Conservation (phyloP, 2,888 invertebrate genomes). For the Atethmia centrago region DNA sequence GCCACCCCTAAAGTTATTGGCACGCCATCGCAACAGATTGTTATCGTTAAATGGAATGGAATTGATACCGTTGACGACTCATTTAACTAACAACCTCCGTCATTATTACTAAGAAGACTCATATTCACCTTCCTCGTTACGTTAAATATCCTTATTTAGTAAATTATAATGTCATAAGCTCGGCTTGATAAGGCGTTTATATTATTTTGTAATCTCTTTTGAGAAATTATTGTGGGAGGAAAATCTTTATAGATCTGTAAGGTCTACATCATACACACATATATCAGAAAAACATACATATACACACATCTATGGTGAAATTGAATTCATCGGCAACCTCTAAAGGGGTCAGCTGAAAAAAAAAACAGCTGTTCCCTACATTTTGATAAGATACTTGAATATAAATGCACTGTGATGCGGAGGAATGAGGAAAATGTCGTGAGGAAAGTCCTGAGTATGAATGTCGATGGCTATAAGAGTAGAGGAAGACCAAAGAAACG, state of each 20-base stretch:
- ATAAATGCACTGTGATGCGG: no score
- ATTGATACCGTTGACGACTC: slow-evolving; percentile 56
- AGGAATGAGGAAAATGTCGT: no score
- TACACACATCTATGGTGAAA: no score
- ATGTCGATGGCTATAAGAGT: no score
- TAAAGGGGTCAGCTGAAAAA: no score
- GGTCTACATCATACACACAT: no score
- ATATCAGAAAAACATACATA: no score
- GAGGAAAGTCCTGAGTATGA: no score
- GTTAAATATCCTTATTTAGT: slow-evolving; percentile 21
- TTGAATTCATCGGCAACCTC: no score
- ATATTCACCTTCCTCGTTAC: slow-evolving; percentile 41
- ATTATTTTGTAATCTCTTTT: not conserved
- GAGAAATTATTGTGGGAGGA: not conserved
- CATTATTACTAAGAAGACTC: slow-evolving; percentile 39
- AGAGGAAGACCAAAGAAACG: no score
- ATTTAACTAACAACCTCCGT: slow-evolving; percentile 56
- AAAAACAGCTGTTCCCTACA: no score
- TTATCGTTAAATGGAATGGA: slow-evolving; percentile 60
- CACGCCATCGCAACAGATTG: slow-evolving; percentile 49
- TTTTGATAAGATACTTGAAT: no score
- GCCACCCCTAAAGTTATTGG: slow-evolving; percentile 51
- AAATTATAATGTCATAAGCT: slow-evolving; percentile 17
- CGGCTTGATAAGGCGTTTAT: not conserved
- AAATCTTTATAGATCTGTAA: not conserved